Conservation (phyloP, 2,797 vertebrate genomes). For the Babyrousa celebensis region DNA sequence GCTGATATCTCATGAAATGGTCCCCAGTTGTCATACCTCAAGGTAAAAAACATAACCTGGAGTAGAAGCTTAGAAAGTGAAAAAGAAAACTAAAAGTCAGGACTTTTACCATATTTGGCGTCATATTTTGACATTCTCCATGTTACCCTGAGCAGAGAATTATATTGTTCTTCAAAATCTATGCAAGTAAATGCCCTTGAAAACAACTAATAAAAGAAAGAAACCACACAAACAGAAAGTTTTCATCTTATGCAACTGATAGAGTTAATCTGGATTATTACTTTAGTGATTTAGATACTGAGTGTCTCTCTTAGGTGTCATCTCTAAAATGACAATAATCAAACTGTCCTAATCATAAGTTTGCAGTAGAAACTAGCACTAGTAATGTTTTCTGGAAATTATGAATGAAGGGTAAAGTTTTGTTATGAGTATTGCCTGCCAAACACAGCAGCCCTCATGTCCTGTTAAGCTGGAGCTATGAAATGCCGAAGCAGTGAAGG, state of each 20-base stretch:
- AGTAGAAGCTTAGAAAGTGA: constrained; percentile 55
- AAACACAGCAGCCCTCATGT: constrained; percentile 4
- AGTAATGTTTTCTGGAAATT: constrained; percentile 42
- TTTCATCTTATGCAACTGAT: constrained; percentile 48
- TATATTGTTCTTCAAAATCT: constrained; percentile 45
- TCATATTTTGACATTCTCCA: constrained; percentile 73
- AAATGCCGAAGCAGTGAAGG: constrained; percentile 33
- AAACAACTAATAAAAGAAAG: constrained; percentile 15
- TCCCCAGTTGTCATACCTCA: constrained; percentile 72
- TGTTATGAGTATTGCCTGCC: background rate
- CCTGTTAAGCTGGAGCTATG: background rate
- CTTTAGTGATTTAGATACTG: background rate
- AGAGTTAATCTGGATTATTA: constrained; percentile 55
- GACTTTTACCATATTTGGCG: constrained; percentile 13
- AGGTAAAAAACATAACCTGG: constrained; percentile 41
- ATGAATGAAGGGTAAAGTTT: constrained; percentile 7
- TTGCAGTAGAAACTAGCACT: constrained; percentile 20
- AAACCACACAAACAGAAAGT: background rate
- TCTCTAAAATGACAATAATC: constrained; percentile 58
- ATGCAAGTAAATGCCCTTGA: constrained; percentile 23
- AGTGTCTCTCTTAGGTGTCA: constrained; percentile 23
- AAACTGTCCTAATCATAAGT: constrained; percentile 30
- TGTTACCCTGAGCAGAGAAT: background rate
- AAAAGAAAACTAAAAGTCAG: constrained; percentile 66
- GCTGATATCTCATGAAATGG: constrained; percentile 77